Conservation (phyloP, 1,140 invertebrate genomes). For the Callitettix versicolor region DNA sequence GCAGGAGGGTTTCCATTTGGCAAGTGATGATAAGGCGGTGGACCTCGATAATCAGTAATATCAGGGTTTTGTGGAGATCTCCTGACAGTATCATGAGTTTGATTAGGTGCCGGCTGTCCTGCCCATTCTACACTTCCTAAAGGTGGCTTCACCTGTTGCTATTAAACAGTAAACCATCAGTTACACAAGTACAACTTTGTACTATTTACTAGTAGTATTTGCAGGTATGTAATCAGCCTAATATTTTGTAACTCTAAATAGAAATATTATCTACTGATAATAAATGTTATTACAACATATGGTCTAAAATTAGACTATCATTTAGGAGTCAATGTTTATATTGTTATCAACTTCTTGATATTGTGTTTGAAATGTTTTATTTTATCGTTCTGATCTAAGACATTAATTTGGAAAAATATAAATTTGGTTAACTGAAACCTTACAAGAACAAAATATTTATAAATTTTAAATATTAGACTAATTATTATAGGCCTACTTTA, state of each 20-base stretch:
- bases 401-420: too few species aligned
- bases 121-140: constrained; percentile 12
- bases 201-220: neutral
- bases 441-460: too few species aligned
- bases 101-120: constrained; percentile 2
- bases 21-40: constrained; percentile 22
- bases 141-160: constrained; percentile 19
- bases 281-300: too few species aligned
- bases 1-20: constrained; percentile 23
- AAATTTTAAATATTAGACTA: too few species aligned
- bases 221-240: neutral
- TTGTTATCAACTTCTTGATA: too few species aligned
- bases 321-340: too few species aligned
- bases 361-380: too few species aligned
- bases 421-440: too few species aligned
- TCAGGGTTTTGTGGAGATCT: constrained; percentile 11
- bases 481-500: too few species aligned
- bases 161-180: neutral
- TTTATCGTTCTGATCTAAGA: too few species aligned
- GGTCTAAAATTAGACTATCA: too few species aligned
- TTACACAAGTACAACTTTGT: neutral
- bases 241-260: neutral
- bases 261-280: neutral
- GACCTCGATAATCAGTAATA: constrained; percentile 19
- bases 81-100: constrained; percentile 10